phyloP scores from a whole-genome alignment of 2,113 vertebrate species.

The Aviceda subcristata region DNA sequence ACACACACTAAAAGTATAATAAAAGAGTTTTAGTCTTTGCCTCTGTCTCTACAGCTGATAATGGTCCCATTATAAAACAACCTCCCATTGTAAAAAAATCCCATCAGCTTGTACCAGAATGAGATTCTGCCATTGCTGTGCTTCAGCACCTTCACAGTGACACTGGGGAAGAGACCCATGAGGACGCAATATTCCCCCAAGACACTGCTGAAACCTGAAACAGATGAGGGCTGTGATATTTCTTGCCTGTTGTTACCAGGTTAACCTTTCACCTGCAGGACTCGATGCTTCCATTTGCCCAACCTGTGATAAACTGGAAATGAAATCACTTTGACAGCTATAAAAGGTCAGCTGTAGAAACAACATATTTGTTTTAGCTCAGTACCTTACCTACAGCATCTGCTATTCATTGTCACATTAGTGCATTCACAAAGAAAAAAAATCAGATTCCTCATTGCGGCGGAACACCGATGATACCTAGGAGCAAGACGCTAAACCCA shows the following conservation, averaged over 20 bases:
- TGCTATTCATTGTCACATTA: neutral
- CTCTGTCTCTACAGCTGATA: neutral
- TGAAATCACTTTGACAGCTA: slow-evolving; percentile 13
- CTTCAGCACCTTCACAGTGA: neutral
- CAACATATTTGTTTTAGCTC: neutral
- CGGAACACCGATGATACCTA: neutral
- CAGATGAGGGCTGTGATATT: neutral
- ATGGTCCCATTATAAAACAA: neutral
- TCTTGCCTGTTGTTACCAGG: neutral
- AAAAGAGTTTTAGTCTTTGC: neutral
- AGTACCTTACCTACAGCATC: neutral
- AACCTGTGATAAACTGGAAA: neutral
- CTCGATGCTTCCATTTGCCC: neutral
- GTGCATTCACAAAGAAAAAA: neutral
- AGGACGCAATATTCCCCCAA: neutral
- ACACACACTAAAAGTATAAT: fast-evolving
- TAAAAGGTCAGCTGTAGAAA: slow-evolving; percentile 49
- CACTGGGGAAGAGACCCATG: neutral
- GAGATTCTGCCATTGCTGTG: neutral
- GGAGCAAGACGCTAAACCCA: neutral
- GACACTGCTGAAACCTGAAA: neutral
- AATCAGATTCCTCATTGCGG: neutral
- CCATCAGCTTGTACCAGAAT: neutral
- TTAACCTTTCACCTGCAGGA: slow-evolving; percentile 26
- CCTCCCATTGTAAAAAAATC: neutral